These are phyloP conservation scores for Lethenteron reissneri DNA, from an alignment of 2,113 vertebrate genomes.

Conservation along the genomic window DNA sequence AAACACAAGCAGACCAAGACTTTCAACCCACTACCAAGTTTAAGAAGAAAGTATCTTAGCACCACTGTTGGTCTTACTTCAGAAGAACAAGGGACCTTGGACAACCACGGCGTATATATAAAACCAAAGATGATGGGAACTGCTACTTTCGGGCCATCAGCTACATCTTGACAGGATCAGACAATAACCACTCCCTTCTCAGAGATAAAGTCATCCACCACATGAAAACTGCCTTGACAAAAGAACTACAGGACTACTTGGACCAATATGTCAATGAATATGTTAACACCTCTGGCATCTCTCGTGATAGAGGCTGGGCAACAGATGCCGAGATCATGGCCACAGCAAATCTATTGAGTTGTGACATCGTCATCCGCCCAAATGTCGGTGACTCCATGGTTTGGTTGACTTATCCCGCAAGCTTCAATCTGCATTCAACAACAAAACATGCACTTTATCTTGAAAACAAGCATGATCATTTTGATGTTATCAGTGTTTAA, in stretches of 20 bases:
- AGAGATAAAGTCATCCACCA: not conserved
- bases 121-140: conserved; percentile 3
- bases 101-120: not conserved
- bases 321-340: not conserved
- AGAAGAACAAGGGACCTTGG: not conserved
- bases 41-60: not conserved
- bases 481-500: not conserved
- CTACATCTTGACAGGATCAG: not conserved
- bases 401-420: not conserved
- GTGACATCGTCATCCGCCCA: not conserved
- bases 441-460: not conserved
- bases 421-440: not conserved
- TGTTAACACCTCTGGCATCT: not conserved
- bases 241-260: not conserved
- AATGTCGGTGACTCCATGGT: not conserved
- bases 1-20: not conserved
- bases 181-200: not conserved
- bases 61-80: not conserved
- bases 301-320: not conserved
- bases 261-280: not conserved
- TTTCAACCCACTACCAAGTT: not conserved
- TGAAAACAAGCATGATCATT: not conserved
- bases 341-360: not conserved
- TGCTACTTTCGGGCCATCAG: not conserved
- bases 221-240: not conserved